Percentiles rank a stretch among this genome's conserved stretches.
phyloP scores from a whole-genome alignment of 2,113 vertebrate species.

The Coryphaenoides rupestris region DNA sequence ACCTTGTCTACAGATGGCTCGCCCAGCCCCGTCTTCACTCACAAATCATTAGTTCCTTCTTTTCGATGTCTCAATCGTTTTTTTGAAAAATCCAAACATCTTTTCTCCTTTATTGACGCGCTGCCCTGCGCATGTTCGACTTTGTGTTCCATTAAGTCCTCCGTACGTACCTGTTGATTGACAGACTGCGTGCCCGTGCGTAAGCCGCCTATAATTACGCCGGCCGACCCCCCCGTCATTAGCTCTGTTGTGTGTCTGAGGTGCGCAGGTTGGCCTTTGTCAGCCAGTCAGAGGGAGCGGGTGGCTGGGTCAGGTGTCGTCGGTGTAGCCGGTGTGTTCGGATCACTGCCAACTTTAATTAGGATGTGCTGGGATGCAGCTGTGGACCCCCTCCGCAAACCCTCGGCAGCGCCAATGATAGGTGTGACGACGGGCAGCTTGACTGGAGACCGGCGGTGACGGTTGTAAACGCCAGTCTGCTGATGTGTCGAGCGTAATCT shows the following conservation, averaged over 20 bases:
- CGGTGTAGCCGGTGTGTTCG: neutral
- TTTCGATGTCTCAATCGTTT: too few species aligned
- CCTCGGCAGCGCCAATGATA: too few species aligned
- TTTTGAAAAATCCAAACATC: too few species aligned
- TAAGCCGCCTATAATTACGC: slow-evolving; percentile 47
- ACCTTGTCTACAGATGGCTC: too few species aligned
- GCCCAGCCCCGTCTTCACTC: too few species aligned
- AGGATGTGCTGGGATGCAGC: neutral
- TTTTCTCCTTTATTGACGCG: too few species aligned
- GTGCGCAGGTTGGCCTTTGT: slow-evolving; percentile 37
- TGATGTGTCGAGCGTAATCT: too few species aligned
- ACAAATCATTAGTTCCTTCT: too few species aligned
- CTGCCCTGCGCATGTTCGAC: slow-evolving; percentile 1
- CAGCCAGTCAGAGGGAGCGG: slow-evolving; percentile 2
- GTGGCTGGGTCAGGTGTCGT: neutral
- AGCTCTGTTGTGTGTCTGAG: slow-evolving; percentile 29
- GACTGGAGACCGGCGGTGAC: too few species aligned
- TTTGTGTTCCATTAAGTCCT: slow-evolving; percentile 19
- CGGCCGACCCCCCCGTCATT: slow-evolving; percentile 36
- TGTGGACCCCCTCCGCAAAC: too few species aligned
- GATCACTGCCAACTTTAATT: neutral
- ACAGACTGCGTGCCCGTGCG: slow-evolving; percentile 24
- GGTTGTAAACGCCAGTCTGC: too few species aligned
- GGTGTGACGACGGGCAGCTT: too few species aligned
- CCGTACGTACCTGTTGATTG: slow-evolving; percentile 34